Percentiles rank a stretch among this genome's conserved stretches.
These are phyloP conservation scores for Oxyura jamaicensis DNA, from an alignment of 2,113 vertebrate genomes.

Conservation along the genomic window DNA sequence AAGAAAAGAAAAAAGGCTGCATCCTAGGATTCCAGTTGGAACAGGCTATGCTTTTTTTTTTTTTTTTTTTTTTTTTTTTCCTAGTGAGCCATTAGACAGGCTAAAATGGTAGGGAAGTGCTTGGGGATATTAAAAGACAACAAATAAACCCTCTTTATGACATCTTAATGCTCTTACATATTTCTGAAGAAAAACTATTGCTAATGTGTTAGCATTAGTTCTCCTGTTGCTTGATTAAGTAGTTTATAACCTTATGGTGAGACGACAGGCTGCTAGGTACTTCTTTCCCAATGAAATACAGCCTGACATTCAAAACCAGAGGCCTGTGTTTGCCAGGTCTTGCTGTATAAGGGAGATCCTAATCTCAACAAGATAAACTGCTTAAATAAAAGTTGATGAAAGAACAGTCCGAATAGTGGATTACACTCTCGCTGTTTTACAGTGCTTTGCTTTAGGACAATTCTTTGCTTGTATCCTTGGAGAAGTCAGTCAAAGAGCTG, in stretches of 20 bases:
- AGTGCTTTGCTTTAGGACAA: conserved; percentile 51
- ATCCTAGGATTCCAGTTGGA: background rate
- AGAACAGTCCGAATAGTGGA: conserved; percentile 57
- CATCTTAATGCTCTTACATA: conserved; percentile 4
- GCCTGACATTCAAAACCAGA: conserved; percentile 72
- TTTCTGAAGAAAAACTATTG: conserved; percentile 39
- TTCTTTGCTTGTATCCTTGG: conserved; percentile 34
- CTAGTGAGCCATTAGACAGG: background rate
- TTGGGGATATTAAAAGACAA: background rate
- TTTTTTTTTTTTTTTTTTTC: background rate
- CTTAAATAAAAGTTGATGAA: conserved; percentile 76
- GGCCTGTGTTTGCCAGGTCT: conserved; percentile 67
- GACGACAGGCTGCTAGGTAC: conserved; percentile 46
- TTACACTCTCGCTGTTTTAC: conserved; percentile 57
- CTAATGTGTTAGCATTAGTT: conserved; percentile 62
- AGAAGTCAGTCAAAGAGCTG: background rate
- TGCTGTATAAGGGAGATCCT: conserved; percentile 70
- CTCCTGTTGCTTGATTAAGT: conserved; percentile 59
- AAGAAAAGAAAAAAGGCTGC: background rate
- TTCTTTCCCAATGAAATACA: conserved; percentile 64
- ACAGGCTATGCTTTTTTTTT: background rate
- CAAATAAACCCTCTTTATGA: conserved; percentile 25
- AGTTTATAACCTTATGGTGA: conserved; percentile 47
- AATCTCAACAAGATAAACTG: conserved; percentile 76
- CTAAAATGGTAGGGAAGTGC: background rate